Evolutionary conservation across 2,113 vertebrate genomes (phyloP).

Genomic region (Hystrix brachyura): DNA sequence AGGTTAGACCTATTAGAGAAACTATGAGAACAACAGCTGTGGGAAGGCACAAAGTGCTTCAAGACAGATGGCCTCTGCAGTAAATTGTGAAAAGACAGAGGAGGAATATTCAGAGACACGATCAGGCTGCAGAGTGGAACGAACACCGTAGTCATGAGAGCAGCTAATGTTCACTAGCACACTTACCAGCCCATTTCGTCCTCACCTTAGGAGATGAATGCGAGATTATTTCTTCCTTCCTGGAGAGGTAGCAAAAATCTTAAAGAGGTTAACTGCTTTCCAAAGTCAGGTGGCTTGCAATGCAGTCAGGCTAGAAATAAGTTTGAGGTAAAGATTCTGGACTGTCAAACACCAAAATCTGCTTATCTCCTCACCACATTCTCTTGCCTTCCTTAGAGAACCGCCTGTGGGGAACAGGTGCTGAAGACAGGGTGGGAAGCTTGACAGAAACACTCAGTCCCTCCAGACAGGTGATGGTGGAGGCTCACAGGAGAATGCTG

Average conservation of each 20-base stretch:
- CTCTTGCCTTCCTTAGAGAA: neutral
- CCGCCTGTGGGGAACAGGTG: neutral
- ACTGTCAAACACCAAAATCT: neutral
- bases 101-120: neutral
- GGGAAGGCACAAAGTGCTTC: neutral
- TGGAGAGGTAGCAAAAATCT: neutral
- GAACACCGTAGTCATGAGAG: neutral
- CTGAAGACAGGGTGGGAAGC: neutral
- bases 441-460: neutral
- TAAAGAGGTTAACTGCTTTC: neutral
- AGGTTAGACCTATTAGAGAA: neutral
- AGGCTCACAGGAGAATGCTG: neutral
- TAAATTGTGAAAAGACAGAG: neutral
- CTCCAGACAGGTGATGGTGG: neutral
- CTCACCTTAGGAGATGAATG: accelerated
- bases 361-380: neutral
- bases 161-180: neutral
- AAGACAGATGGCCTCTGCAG: neutral
- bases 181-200: neutral
- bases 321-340: neutral
- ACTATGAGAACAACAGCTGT: neutral
- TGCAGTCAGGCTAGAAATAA: neutral
- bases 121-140: neutral
- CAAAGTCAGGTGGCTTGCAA: neutral
- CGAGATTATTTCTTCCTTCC: neutral